Percentiles rank a stretch among this genome's conserved stretches.
Conservation (phyloP, 2,888 invertebrate genomes). For the Noctua fimbriata region DNA sequence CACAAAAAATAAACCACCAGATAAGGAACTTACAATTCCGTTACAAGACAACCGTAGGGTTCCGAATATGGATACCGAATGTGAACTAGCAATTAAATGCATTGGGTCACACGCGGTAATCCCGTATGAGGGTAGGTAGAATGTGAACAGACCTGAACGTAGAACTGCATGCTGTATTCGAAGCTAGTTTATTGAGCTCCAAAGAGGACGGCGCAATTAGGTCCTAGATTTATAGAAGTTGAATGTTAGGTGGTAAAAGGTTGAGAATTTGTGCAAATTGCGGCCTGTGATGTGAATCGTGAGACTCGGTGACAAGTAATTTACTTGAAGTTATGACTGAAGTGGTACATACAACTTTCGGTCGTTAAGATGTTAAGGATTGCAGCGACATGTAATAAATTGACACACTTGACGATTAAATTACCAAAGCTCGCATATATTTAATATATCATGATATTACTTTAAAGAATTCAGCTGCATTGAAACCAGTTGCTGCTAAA, state of each 20-base stretch:
- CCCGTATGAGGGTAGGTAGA: slow-evolving; percentile 54
- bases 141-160: slow-evolving; percentile 38
- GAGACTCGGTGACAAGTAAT: slow-evolving; percentile 24
- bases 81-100: slow-evolving; percentile 63
- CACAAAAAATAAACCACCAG: slow-evolving; percentile 39
- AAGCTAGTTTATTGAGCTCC: slow-evolving; percentile 42
- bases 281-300: slow-evolving; percentile 23
- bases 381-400: slow-evolving; percentile 1
- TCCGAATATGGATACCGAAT: slow-evolving; percentile 60
- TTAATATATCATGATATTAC: neutral
- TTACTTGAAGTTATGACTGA: neutral
- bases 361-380: slow-evolving; percentile 5
- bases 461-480: neutral
- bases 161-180: slow-evolving; percentile 20
- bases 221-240: slow-evolving; percentile 44
- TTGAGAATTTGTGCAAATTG: slow-evolving; percentile 42
- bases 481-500: neutral
- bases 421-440: neutral
- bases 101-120: slow-evolving; percentile 63
- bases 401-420: neutral
- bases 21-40: slow-evolving; percentile 61
- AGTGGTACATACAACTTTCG: slow-evolving; percentile 27
- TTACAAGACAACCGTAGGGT: slow-evolving; percentile 57
- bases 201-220: slow-evolving; percentile 54
- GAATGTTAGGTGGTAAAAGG: slow-evolving; percentile 38